Percentiles rank a stretch among this genome's conserved stretches.
Conservation (phyloP, 2,113 vertebrate genomes). For the Murina feae region DNA sequence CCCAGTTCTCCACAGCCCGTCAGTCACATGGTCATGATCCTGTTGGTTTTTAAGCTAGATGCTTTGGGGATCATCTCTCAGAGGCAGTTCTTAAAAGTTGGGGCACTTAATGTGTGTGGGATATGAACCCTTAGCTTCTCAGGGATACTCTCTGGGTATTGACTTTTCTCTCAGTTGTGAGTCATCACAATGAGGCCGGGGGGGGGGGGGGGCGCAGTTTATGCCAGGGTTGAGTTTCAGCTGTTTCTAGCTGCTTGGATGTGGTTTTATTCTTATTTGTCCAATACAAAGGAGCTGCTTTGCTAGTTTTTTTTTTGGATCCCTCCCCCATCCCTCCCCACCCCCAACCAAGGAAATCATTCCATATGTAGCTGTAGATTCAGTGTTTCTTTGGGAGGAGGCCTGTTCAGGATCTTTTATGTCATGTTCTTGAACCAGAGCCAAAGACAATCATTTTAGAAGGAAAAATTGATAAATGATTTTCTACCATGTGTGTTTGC, state of each 20-base stretch:
- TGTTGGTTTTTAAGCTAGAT: neutral
- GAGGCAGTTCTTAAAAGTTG: neutral
- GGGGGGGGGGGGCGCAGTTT: neutral
- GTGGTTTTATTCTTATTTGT: neutral
- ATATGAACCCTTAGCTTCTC: neutral
- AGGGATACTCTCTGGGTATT: neutral
- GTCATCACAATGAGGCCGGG: neutral
- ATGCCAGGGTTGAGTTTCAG: neutral
- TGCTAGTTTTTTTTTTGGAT: neutral
- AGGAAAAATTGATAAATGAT: neutral
- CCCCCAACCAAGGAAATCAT: neutral
- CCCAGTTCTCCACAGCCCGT: neutral
- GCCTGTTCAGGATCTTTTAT: neutral
- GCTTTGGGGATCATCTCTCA: neutral
- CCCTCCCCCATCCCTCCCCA: fast-evolving
- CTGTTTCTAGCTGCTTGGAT: neutral
- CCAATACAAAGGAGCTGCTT: neutral
- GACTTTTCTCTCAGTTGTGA: neutral
- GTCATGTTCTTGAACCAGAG: neutral
- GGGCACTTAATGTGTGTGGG: neutral
- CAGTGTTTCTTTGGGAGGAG: neutral
- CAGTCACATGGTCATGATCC: neutral
- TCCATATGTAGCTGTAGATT: neutral
- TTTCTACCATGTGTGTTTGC: neutral
- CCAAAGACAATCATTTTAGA: neutral